Evolutionary conservation across 2,113 vertebrate genomes (phyloP).

Genomic region (Ameiurus melas): DNA sequence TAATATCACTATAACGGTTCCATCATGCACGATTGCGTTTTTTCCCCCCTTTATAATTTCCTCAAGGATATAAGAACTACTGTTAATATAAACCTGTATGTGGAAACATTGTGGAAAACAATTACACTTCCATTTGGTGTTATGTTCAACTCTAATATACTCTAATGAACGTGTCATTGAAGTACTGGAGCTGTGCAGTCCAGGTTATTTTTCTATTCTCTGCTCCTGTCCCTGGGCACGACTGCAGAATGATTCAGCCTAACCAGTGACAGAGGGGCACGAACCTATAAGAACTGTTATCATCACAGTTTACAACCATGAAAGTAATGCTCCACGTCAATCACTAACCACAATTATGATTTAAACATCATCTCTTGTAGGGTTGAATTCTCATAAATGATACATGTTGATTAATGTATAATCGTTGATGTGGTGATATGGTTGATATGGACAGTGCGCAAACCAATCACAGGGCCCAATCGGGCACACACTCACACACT

Average conservation of each 20-base stretch:
- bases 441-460: too few species aligned
- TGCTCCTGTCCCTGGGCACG: not conserved
- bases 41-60: not conserved
- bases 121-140: not conserved
- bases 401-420: not conserved
- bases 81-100: not conserved
- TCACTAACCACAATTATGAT: not conserved
- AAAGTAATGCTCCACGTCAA: not conserved
- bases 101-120: not conserved
- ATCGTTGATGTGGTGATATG: too few species aligned
- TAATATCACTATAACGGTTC: not conserved
- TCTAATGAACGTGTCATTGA: not conserved
- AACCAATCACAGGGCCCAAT: too few species aligned
- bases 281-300: not conserved
- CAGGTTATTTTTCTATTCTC: not conserved
- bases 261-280: not conserved
- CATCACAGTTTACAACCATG: not conserved
- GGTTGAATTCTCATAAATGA: not conserved
- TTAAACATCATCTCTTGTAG: not conserved
- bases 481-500: too few species aligned
- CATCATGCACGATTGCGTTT: not conserved
- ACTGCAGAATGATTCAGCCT: not conserved
- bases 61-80: not conserved
- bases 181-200: not conserved
- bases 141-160: not conserved